phyloP scores from a whole-genome alignment of 23 tunicate species.

The Trididemnum clinides region DNA sequence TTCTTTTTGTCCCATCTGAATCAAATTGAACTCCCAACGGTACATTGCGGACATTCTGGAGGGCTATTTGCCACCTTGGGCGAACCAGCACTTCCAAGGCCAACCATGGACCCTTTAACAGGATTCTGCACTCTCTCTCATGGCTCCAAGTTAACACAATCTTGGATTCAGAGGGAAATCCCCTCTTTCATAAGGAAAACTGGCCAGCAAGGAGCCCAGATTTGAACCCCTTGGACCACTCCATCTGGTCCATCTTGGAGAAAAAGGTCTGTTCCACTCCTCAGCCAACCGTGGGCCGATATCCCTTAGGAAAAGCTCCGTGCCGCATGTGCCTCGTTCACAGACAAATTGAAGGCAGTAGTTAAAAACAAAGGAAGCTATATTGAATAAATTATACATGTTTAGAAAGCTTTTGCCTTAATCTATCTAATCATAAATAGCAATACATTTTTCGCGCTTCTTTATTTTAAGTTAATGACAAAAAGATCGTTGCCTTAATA shows the following conservation, averaged over 20 bases:
- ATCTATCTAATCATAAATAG: not conserved
- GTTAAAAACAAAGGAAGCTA: not conserved
- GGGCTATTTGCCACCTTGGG: too few species aligned
- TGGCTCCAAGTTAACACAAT: too few species aligned
- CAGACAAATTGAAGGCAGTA: not conserved
- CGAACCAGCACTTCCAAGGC: not conserved
- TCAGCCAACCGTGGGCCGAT: not conserved
- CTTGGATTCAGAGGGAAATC: too few species aligned
- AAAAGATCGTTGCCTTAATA: not conserved
- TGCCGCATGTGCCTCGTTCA: not conserved
- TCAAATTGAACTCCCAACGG: not conserved
- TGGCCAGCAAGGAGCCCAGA: not conserved
- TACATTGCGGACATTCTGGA: not conserved
- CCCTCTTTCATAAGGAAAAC: not conserved
- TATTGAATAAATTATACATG: not conserved
- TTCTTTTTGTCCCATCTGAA: too few species aligned
- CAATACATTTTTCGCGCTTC: too few species aligned
- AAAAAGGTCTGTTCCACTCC: not conserved
- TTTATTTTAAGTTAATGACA: not conserved
- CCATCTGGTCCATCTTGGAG: not conserved
- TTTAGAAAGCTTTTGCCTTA: not conserved
- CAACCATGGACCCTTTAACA: not conserved
- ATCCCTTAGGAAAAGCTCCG: not conserved
- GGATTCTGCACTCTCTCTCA: too few species aligned
- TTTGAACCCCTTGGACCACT: not conserved